Base-by-base conservation (phyloP, 2,888 invertebrate genomes). In the Synanthedon vespiformis region DNA sequence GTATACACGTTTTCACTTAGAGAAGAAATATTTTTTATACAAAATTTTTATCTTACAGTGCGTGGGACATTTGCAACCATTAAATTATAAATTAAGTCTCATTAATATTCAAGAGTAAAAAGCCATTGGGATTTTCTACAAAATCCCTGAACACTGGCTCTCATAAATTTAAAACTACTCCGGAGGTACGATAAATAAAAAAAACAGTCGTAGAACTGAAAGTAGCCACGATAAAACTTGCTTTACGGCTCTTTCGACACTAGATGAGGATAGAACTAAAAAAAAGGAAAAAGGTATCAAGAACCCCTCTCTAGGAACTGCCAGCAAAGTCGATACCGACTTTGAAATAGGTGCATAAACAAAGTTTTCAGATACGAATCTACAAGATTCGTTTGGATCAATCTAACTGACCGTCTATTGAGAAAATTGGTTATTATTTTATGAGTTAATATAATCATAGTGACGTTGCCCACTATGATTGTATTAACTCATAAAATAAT, bases 1-100 rank as follows among this genome's bases (percentile, higher is more conserved):
- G 53, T 56, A n/a, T n/a, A 57, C 59, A 58, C 57, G 56, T 60
- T 59, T 62, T 65, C 60, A 62, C 62, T 61, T 61, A 61, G 58
- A 53, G 56, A 51, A 54, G 52, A 54, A 55, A 53, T 53, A 53
- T 57, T 58, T 55, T 55, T 41, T 41, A 22, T 22, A 22, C 5
- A 5, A 22, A 22, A 22, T 22, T 22, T 22, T 22, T 22, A 22
- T 5, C 22, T 22, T 22, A 22, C 4, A 5, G 5, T 22, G 5
- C 3, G 5, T 22, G 5, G 22, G 5, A 22, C 22, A 22, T 22
- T 22, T 22, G 22, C 22, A 22, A 22, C 22, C 22, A 22, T 5
- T 5, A 22, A 22, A 22, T 22, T 5, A 22, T 22, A 22, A 22
- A 22, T 5, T 22, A 22, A 22, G 22, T 22, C 22, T 22, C 22